A percentile compares a stretch with the other conserved stretches of the same genome.
Conservation (phyloP, 2,888 invertebrate genomes). For the Ophraella communa region DNA sequence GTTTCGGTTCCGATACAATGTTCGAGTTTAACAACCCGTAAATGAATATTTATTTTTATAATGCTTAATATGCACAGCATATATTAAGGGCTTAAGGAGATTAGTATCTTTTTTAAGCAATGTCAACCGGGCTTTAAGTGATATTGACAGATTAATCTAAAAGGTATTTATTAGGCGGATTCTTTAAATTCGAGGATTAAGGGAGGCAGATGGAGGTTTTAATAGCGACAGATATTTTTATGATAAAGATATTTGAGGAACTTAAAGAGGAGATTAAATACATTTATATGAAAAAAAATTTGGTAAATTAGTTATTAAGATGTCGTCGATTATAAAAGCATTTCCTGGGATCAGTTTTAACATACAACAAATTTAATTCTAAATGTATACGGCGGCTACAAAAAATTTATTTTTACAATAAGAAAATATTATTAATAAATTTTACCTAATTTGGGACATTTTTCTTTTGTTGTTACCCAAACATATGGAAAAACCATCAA, state of each 20-base stretch:
- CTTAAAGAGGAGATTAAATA: not conserved
- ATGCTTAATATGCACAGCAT: not conserved
- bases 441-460: too few species aligned
- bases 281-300: too few species aligned
- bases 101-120: slow-evolving; percentile 25
- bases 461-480: too few species aligned
- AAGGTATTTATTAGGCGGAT: slow-evolving; percentile 20
- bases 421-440: too few species aligned
- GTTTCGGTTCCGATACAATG: slow-evolving; percentile 19
- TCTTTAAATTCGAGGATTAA: not conserved
- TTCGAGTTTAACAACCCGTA: slow-evolving; percentile 19
- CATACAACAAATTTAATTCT: too few species aligned
- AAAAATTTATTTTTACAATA: too few species aligned
- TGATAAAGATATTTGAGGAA: not conserved
- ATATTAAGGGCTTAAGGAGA: slow-evolving; percentile 22
- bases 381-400: too few species aligned
- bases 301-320: too few species aligned
- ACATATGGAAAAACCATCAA: too few species aligned
- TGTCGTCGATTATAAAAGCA: too few species aligned
- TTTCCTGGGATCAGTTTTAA: too few species aligned
- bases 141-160: slow-evolving; percentile 31
- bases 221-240: slow-evolving; percentile 4
- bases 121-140: slow-evolving; percentile 21
- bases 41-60: slow-evolving; percentile 28
- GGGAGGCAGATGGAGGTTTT: slow-evolving; percentile 6